Conservation (phyloP, 2,113 vertebrate genomes). For the Channa argus region DNA sequence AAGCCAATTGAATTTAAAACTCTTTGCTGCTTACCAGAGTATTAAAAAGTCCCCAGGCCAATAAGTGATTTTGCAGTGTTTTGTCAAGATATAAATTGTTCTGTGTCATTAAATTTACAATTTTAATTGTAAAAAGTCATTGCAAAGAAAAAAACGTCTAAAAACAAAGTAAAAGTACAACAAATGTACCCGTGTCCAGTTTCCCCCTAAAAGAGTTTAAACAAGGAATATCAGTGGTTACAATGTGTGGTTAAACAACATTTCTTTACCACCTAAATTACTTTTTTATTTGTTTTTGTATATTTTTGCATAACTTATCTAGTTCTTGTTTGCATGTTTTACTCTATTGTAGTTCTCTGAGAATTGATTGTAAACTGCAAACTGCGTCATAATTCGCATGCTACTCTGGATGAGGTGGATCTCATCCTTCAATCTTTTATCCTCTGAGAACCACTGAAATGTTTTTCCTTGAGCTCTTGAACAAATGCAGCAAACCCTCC, state of each 20-base stretch:
- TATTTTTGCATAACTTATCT: background rate
- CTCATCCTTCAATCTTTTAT: constrained; percentile 6
- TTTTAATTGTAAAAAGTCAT: background rate
- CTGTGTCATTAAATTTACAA: background rate
- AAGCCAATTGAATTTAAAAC: constrained; percentile 12
- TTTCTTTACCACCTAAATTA: background rate
- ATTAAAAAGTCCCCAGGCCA: background rate
- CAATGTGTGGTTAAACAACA: too few relatives aligned
- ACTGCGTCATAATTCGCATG: background rate
- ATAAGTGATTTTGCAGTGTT: background rate
- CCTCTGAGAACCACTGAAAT: constrained; percentile 18
- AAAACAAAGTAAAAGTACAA: too few relatives aligned
- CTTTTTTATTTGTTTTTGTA: background rate
- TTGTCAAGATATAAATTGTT: background rate
- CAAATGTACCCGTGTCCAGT: too few relatives aligned
- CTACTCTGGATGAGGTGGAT: background rate
- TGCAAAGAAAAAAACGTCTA: too few relatives aligned
- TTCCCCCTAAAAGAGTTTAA: too few relatives aligned
- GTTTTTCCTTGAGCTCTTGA: constrained; percentile 14
- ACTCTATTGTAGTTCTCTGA: background rate
- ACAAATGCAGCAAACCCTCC: constrained; percentile 47
- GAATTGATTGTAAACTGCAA: background rate
- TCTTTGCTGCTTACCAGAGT: constrained; percentile 14
- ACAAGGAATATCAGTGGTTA: too few relatives aligned
- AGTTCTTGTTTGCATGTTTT: background rate